Conservation (phyloP, 1,140 invertebrate genomes). For the Dryas iulia region DNA sequence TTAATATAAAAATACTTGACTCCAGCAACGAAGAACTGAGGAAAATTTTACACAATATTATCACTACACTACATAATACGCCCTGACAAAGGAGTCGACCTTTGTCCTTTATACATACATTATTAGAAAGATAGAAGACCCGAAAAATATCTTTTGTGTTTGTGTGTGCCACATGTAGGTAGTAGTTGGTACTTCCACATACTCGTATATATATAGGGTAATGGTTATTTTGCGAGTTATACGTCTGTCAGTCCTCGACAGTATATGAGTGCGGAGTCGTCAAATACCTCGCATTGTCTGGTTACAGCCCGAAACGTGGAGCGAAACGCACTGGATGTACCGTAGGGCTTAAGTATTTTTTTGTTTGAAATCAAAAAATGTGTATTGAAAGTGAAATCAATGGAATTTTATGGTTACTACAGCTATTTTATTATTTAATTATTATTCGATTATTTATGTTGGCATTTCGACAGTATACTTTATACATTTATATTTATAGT, state of each 20-base stretch:
- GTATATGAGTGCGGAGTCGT: constrained; percentile 38
- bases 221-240: constrained; percentile 53
- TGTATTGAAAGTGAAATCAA: no score
- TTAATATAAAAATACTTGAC: background rate
- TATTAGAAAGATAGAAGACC: constrained; percentile 41
- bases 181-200: no score
- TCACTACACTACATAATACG: constrained; percentile 29
- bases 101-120: constrained; percentile 55
- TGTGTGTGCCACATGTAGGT: constrained; percentile 25
- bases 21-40: background rate
- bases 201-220: constrained; percentile 29
- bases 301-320: constrained; percentile 10
- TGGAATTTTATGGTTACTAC: no score
- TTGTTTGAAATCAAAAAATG: no score
- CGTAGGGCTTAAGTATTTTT: background rate
- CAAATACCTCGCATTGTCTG: constrained; percentile 34
- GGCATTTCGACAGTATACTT: no score
- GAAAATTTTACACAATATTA: constrained; percentile 32
- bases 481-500: no score
- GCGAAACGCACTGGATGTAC: constrained; percentile 27
- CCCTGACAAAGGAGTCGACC: constrained; percentile 33
- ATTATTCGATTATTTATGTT: no score
- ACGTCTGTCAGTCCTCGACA: constrained; percentile 40
- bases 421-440: no score
- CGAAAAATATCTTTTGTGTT: constrained; percentile 43